These are phyloP conservation scores for Batillaria attramentaria DNA, from an alignment of 1,140 invertebrate species.

Conservation along the genomic window DNA sequence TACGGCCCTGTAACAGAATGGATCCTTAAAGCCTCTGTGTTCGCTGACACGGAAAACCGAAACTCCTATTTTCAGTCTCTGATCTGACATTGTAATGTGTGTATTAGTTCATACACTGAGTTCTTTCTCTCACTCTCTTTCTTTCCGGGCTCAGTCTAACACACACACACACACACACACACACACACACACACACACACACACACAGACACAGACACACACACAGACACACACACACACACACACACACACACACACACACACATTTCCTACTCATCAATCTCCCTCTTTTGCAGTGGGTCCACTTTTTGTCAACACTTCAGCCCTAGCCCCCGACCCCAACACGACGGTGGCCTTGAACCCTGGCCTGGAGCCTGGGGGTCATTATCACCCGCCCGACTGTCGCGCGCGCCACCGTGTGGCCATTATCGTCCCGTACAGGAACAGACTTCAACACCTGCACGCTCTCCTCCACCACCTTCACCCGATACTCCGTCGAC, in stretches of 20 bases:
- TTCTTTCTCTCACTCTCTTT: too few relatives aligned
- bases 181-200: too few relatives aligned
- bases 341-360: constrained; percentile 42
- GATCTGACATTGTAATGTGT: too few relatives aligned
- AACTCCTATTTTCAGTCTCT: too few relatives aligned
- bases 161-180: too few relatives aligned
- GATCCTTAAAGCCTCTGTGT: too few relatives aligned
- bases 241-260: neutral
- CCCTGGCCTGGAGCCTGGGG: constrained; percentile 47
- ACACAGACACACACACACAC: neutral
- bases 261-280: neutral
- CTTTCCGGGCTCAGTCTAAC: too few relatives aligned
- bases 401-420: constrained; percentile 54
- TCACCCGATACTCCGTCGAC: constrained; percentile 55
- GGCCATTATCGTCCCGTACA: constrained; percentile 58
- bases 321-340: constrained; percentile 21
- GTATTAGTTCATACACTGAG: too few relatives aligned
- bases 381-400: constrained; percentile 51
- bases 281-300: neutral
- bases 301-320: neutral
- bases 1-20: too few relatives aligned
- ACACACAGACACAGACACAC: too few relatives aligned
- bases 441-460: constrained; percentile 58
- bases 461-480: constrained; percentile 57
- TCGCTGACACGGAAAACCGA: too few relatives aligned